These are phyloP conservation scores for Diorhabda sublineata DNA, from an alignment of 1,140 invertebrate genomes.

Conservation along the genomic window DNA sequence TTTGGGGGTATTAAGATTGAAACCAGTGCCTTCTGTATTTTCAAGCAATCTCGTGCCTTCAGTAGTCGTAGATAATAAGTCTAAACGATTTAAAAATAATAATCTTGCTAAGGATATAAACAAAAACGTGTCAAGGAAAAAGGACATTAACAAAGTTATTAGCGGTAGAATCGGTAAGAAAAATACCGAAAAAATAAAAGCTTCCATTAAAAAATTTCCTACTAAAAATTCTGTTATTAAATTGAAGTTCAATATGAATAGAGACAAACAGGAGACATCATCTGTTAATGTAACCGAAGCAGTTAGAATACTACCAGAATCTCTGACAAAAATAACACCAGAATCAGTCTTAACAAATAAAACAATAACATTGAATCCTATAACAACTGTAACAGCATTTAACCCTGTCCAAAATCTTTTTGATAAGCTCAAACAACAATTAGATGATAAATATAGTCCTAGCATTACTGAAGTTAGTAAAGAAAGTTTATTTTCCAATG, in stretches of 20 bases:
- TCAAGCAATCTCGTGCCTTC: constrained; percentile 11
- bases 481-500: neutral
- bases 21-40: constrained; percentile 24
- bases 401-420: constrained; percentile 15
- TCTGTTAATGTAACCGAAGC: neutral
- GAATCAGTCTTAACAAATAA: neutral
- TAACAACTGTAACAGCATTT: neutral
- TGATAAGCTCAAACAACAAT: constrained; percentile 15
- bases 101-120: constrained; percentile 17
- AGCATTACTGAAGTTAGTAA: neutral
- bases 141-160: constrained; percentile 16
- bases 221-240: constrained; percentile 9
- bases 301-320: neutral
- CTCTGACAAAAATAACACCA: neutral
- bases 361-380: constrained; percentile 1
- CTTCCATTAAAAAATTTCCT: constrained; percentile 17
- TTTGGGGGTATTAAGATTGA: constrained; percentile 23
- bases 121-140: constrained; percentile 10
- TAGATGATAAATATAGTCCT: constrained; percentile 3
- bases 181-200: constrained; percentile 12
- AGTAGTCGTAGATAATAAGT: constrained; percentile 6
- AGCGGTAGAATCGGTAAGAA: constrained; percentile 16
- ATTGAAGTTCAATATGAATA: constrained; percentile 11
- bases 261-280: constrained; percentile 1
- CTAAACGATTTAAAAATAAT: constrained; percentile 11